Evolutionary conservation across 2,888 invertebrate species (phyloP), one percentile per base, ranked within the genome.

Genomic region (Anarsia innoxiella): DNA sequence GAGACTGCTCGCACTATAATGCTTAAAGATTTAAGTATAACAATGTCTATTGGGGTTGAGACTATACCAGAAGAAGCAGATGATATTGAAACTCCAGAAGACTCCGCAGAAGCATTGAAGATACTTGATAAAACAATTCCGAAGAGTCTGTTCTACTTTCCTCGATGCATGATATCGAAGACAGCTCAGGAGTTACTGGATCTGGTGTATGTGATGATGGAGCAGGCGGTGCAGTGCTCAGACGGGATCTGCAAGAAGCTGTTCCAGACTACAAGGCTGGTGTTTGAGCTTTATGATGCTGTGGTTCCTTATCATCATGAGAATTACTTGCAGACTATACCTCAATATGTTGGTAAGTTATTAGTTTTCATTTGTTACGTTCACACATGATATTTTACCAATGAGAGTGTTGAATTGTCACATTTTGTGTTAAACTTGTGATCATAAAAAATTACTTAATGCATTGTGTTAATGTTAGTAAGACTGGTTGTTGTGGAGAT

Each of bases 271-370:
- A 89, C 91, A 3, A 79, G 92, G 45, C 87, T 90, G 47, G 89
- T 96, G 43, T 89, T 95, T 49, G 91, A 91, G 56, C 78, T 92
- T 51, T 97, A 95, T 67, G 88, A 90, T 40, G 89, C 88, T 29
- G 88, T 94, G 33, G 91, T 95, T 13, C 93, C 94, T 1, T 90
- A 90, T 48, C 88, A 92, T 58, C 96, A 96, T 73, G 90, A 90
- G 59, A 90, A 91, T 55, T 88, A 91, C 49, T 82, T 97, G 39
- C 89, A 92, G 59, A 92, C 90, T 1, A 92, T 96, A 57, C 96
- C 97, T 2, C 95, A 96, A 59, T 93, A 95, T 78, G 90, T 93
- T 50, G 92, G 92, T 92, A 61, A 80, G 86, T 65, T 10, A 5
- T 19, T 19, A 19, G 3, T 19, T 5, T 19, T 19, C n/a, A n/a